Conservation (phyloP, 53 echinoderm and acorn worm genomes). For the Stichopus horrens region DNA sequence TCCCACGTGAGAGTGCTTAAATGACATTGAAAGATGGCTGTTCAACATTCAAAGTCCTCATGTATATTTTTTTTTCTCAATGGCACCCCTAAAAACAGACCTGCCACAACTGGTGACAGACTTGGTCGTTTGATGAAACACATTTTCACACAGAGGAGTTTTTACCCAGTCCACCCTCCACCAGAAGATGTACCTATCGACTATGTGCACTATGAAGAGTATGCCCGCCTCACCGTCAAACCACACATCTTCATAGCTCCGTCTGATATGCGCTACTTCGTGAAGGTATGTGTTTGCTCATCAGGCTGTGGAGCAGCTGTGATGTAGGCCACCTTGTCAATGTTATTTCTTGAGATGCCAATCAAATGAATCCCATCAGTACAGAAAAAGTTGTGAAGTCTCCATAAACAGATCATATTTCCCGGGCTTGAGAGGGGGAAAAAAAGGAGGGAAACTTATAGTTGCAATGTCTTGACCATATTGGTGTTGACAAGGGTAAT, state of each 20-base stretch:
- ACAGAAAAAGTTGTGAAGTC: too few species aligned
- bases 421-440: too few species aligned
- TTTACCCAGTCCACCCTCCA: constrained; percentile 86
- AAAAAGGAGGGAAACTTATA: too few species aligned
- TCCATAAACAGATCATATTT: too few species aligned
- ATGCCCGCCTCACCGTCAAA: constrained; percentile 68
- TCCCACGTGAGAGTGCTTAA: too few species aligned
- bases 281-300: constrained; percentile 64
- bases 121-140: constrained; percentile 85
- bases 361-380: too few species aligned
- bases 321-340: neutral
- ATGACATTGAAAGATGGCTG: too few species aligned
- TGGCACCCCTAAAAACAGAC: constrained; percentile 35
- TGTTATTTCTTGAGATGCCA: neutral
- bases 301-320: too few species aligned
- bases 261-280: constrained; percentile 81
- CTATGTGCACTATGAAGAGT: constrained; percentile 75
- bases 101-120: constrained; percentile 79
- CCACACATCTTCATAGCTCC: constrained; percentile 83
- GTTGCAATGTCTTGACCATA: too few species aligned
- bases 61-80: too few species aligned
- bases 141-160: constrained; percentile 78
- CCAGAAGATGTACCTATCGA: constrained; percentile 73
- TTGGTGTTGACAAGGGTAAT: too few species aligned
- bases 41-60: too few species aligned